phyloP scores from a whole-genome alignment of 2,888 invertebrate genomes.

The Hylaea fasciaria region DNA sequence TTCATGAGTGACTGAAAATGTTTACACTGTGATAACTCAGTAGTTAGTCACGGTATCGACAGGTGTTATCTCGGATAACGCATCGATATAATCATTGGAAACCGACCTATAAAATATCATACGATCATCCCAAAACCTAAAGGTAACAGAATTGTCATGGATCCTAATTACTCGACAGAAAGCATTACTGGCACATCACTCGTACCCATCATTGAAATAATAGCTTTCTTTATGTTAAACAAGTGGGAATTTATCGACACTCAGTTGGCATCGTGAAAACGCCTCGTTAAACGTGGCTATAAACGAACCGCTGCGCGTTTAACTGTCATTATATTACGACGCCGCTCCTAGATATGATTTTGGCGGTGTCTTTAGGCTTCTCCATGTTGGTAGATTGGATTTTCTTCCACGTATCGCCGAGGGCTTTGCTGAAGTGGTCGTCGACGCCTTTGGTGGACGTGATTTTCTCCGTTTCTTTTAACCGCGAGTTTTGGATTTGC shows the following conservation, averaged over 20 bases:
- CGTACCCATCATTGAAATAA: constrained; percentile 57
- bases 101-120: constrained; percentile 51
- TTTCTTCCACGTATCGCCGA: constrained; percentile 93
- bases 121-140: constrained; percentile 66
- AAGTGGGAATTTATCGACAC: constrained; percentile 78
- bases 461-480: constrained; percentile 74
- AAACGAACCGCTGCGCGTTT: constrained; percentile 66
- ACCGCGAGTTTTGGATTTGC: constrained; percentile 87
- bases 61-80: constrained; percentile 16
- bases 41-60: not conserved
- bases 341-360: constrained; percentile 80
- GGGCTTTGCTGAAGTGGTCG: constrained; percentile 96
- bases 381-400: constrained; percentile 85
- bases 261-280: constrained; percentile 68
- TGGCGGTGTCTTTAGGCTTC: constrained; percentile 71
- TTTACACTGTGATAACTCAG: not conserved
- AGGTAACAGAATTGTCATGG: constrained; percentile 81
- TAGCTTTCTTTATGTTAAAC: constrained; percentile 68
- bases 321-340: constrained; percentile 77
- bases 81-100: constrained; percentile 49
- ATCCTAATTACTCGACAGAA: constrained; percentile 52
- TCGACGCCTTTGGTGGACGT: constrained; percentile 86
- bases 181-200: constrained; percentile 49
- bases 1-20: too few relatives aligned
- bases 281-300: constrained; percentile 72